A percentile compares a stretch with the other conserved stretches of the same genome.
Conservation (phyloP, 2,113 vertebrate species). For the Notothenia rossii region DNA sequence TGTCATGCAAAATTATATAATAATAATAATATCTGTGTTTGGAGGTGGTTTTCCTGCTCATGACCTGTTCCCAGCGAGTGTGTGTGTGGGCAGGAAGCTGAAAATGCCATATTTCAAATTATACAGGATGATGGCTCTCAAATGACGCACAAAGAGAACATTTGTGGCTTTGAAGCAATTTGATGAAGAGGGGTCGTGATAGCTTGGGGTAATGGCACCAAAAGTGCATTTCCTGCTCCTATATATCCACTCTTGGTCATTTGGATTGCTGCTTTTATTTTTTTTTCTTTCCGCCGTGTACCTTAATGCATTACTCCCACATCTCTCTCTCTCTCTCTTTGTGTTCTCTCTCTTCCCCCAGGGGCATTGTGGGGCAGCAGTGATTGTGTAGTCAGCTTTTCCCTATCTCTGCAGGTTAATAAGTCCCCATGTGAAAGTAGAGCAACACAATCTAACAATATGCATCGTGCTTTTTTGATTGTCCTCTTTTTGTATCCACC, state of each 20-base stretch:
- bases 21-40: neutral
- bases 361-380: neutral
- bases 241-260: constrained; percentile 52
- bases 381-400: too few relatives aligned
- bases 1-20: neutral
- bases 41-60: constrained; percentile 6
- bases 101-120: constrained; percentile 64
- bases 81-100: constrained; percentile 12
- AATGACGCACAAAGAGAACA: constrained; percentile 66
- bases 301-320: constrained; percentile 35
- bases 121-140: constrained; percentile 56
- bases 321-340: constrained; percentile 34
- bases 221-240: constrained; percentile 59
- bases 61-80: neutral
- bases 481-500: neutral
- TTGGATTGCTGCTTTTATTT: constrained; percentile 60
- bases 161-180: constrained; percentile 70
- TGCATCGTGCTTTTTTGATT: neutral
- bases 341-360: constrained; percentile 25
- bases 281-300: constrained; percentile 2
- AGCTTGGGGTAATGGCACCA: constrained; percentile 59
- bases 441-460: constrained; percentile 20
- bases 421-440: constrained; percentile 45
- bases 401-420: constrained; percentile 41
- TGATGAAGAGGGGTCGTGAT: constrained; percentile 69